Conservation (phyloP, 1,140 invertebrate genomes). For the Macrobrachium rosenbergii region DNA sequence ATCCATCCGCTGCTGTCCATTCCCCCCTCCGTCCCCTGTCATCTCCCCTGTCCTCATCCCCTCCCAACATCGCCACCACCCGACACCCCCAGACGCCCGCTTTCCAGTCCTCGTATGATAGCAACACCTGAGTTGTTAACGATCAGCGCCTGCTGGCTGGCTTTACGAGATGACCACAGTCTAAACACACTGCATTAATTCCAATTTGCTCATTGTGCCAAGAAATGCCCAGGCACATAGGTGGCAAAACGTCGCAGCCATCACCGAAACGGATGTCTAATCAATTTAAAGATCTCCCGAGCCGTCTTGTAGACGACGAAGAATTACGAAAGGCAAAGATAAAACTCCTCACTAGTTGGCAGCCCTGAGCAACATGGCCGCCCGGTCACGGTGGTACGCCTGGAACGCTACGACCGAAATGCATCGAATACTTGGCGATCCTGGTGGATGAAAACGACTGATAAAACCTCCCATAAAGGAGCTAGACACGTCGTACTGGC, state of each 20-base stretch:
- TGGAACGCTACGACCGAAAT: conserved; percentile 56
- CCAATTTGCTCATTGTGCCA: background rate
- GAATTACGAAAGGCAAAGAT: background rate
- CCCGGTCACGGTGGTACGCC: conserved; percentile 60
- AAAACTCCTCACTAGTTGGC: conserved; percentile 58
- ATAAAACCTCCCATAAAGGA: conserved; percentile 62
- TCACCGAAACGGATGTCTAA: background rate
- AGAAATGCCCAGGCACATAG: background rate
- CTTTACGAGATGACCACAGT: conserved; percentile 2
- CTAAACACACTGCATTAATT: background rate
- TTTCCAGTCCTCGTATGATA: background rate
- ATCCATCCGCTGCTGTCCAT: too few relatives aligned
- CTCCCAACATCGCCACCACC: too few relatives aligned
- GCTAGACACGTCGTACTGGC: conserved; percentile 47
- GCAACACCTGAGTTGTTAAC: conserved; percentile 55
- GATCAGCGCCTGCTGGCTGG: conserved; percentile 28
- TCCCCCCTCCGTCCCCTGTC: too few relatives aligned
- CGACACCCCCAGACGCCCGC: too few relatives aligned
- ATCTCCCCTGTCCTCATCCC: too few relatives aligned
- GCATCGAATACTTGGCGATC: conserved; percentile 58
- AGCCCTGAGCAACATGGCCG: conserved; percentile 59
- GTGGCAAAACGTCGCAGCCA: background rate
- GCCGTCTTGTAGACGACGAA: too few relatives aligned
- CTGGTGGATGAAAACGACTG: conserved; percentile 58
- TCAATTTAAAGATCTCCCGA: background rate